A percentile compares a stretch with the other conserved stretches of the same genome.
Evolutionary conservation across 2,113 vertebrate genomes (phyloP).

Genomic region (Triplophysa rosa): DNA sequence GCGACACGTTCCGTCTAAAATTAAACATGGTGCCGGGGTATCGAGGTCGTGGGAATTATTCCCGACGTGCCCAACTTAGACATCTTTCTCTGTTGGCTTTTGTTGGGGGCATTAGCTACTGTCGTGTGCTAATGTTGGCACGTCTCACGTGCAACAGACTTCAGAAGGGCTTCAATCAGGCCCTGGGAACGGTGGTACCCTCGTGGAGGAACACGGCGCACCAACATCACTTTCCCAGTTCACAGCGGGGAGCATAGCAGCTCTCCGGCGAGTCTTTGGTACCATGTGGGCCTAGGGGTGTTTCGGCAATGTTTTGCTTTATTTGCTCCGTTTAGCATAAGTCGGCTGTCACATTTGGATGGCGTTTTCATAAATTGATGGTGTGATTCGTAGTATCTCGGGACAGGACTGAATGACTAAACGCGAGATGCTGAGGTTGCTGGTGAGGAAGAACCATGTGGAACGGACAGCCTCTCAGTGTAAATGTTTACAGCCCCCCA

Average conservation of each 20-base stretch:
- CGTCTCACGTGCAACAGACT: conserved; percentile 74
- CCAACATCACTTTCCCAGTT: conserved; percentile 84
- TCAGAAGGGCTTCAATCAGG: conserved; percentile 76
- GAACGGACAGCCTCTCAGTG: conserved; percentile 83
- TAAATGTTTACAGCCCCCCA: conserved; percentile 84
- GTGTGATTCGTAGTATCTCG: conserved; percentile 82
- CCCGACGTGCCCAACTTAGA: conserved; percentile 34
- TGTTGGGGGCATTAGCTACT: conserved; percentile 63
- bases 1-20: conserved; percentile 38
- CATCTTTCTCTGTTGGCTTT: conserved; percentile 59
- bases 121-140: conserved; percentile 66
- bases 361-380: conserved; percentile 78
- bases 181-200: conserved; percentile 75
- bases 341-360: conserved; percentile 84
- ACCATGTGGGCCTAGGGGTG: conserved; percentile 84
- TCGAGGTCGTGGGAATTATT: conserved; percentile 18
- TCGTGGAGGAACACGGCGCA: conserved; percentile 75
- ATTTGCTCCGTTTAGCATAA: conserved; percentile 82
- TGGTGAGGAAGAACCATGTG: conserved; percentile 79
- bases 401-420: conserved; percentile 82
- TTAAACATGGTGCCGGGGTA: conserved; percentile 26
- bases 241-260: conserved; percentile 82
- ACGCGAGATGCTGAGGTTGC: conserved; percentile 81
- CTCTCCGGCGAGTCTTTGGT: conserved; percentile 74
- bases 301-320: conserved; percentile 85